phyloP scores from a whole-genome alignment of 1,140 invertebrate species.

The Mya arenaria region DNA sequence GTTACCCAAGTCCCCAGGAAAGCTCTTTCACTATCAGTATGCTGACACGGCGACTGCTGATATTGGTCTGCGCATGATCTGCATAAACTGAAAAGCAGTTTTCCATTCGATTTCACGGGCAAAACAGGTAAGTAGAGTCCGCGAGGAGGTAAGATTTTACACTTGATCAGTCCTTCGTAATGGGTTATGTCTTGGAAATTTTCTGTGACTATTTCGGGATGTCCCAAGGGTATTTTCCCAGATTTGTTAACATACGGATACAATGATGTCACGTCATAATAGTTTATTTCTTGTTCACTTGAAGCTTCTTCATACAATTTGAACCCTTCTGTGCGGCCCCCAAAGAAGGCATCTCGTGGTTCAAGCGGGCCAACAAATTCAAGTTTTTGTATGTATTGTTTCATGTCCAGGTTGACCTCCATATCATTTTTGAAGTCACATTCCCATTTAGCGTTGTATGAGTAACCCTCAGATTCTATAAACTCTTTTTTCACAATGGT shows the following conservation, averaged over 20 bases:
- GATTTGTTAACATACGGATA: conserved; percentile 25
- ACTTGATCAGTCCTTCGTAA: conserved; percentile 20
- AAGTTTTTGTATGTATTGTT: neutral
- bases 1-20: conserved; percentile 2
- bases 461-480: neutral
- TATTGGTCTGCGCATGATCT: neutral
- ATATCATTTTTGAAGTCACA: neutral
- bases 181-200: neutral
- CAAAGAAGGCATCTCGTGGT: conserved; percentile 20
- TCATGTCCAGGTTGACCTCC: neutral
- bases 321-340: conserved; percentile 14
- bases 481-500: neutral
- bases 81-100: conserved; percentile 11
- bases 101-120: neutral
- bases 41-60: neutral
- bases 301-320: neutral
- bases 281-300: conserved; percentile 2
- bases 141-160: conserved; percentile 4
- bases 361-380: neutral
- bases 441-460: neutral
- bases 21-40: neutral
- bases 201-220: neutral
- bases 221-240: neutral
- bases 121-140: conserved; percentile 21
- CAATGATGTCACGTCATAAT: conserved; percentile 12